phyloP scores from a whole-genome alignment of 2,113 vertebrate species.

The Globicephala melas region DNA sequence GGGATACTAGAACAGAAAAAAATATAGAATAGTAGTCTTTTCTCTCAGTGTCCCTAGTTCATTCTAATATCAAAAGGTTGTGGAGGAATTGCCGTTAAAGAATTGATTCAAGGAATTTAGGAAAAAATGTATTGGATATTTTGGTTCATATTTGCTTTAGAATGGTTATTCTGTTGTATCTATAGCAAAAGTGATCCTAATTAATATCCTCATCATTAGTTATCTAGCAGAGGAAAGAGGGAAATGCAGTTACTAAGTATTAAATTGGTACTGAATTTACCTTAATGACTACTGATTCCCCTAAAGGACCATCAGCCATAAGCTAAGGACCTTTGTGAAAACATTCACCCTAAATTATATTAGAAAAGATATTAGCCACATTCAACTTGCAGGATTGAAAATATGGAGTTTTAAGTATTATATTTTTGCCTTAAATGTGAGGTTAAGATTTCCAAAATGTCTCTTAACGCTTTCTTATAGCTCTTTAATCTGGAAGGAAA shows the following conservation, averaged over 20 bases:
- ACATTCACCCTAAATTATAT: background rate
- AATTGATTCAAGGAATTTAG: background rate
- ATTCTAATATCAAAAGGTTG: background rate
- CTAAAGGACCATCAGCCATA: background rate
- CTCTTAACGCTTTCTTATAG: background rate
- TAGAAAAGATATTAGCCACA: background rate
- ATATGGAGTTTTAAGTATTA: constrained; percentile 6
- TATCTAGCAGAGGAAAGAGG: background rate
- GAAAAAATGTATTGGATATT: background rate
- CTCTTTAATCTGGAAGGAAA: background rate
- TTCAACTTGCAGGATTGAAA: constrained; percentile 15
- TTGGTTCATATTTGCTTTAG: background rate
- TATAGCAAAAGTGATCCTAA: background rate
- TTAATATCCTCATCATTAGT: background rate
- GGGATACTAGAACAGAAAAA: background rate
- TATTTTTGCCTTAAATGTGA: constrained; percentile 2
- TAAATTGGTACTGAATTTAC: background rate
- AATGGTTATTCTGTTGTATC: background rate
- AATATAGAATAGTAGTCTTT: background rate
- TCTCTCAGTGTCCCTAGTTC: background rate
- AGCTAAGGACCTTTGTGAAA: background rate
- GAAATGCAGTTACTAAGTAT: background rate
- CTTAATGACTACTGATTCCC: background rate
- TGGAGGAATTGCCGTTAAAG: background rate
- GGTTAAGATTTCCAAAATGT: background rate